These are phyloP conservation scores for Zaprionus capensis DNA, from an alignment of 1,140 invertebrate species.

Conservation along the genomic window DNA sequence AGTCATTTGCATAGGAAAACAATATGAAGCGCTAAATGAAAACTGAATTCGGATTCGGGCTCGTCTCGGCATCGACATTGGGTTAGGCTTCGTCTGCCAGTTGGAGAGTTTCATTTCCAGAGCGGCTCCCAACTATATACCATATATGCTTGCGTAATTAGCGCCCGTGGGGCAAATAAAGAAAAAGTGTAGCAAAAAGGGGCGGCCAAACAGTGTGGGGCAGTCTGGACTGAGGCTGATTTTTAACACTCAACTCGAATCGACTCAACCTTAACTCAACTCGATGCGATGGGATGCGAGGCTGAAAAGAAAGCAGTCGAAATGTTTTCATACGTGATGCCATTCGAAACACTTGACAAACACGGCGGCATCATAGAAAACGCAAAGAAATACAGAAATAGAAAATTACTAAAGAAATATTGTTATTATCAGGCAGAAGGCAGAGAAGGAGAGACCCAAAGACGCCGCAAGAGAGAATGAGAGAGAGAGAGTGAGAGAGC, in stretches of 20 bases:
- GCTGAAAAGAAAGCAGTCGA: slow-evolving; percentile 54
- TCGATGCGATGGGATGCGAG: slow-evolving; percentile 16
- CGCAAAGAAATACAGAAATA: slow-evolving; percentile 20
- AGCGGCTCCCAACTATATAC: slow-evolving; percentile 34
- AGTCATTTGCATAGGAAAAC: slow-evolving; percentile 75
- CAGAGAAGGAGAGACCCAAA: slow-evolving; percentile 17
- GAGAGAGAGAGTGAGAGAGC: background rate
- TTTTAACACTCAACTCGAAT: slow-evolving; percentile 34
- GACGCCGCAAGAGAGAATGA: background rate
- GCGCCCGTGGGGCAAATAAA: slow-evolving; percentile 43
- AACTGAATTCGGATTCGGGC: slow-evolving; percentile 14
- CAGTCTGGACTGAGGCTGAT: slow-evolving; percentile 11
- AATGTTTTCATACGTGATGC: slow-evolving; percentile 47
- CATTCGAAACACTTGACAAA: slow-evolving; percentile 70
- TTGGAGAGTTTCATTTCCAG: slow-evolving; percentile 48
- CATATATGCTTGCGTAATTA: slow-evolving; percentile 72
- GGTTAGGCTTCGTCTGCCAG: slow-evolving; percentile 27
- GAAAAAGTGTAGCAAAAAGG: slow-evolving; percentile 62
- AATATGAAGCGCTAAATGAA: slow-evolving; percentile 46
- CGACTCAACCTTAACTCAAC: background rate
- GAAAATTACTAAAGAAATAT: slow-evolving; percentile 43
- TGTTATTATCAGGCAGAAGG: slow-evolving; percentile 53
- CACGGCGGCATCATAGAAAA: slow-evolving; percentile 27
- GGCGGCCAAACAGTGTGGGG: slow-evolving; percentile 5
- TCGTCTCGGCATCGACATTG: slow-evolving; percentile 28